Evolutionary conservation across 2,797 vertebrate species (phyloP).

Genomic region (Odontamblyopus lacepedii): DNA sequence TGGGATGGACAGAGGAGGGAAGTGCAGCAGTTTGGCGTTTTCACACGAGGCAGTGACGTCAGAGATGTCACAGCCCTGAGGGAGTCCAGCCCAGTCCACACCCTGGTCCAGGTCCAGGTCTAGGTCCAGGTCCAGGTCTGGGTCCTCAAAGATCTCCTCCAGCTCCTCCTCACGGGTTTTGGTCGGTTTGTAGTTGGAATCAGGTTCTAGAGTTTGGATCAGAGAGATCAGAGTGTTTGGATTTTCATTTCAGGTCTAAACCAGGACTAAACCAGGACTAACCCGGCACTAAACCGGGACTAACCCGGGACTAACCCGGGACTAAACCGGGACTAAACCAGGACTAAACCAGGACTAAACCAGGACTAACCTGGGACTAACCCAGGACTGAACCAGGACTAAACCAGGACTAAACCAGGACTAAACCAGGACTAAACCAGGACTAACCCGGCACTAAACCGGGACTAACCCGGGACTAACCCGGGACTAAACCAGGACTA

Average conservation of each 20-base stretch:
- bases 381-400: no score
- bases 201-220: neutral
- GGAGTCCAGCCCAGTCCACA: conserved; percentile 69
- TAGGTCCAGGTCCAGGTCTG: conserved; percentile 10
- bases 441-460: neutral
- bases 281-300: no score
- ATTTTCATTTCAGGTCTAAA: neutral
- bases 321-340: no score
- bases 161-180: conserved; percentile 11
- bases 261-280: neutral
- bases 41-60: conserved; percentile 87
- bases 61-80: conserved; percentile 82
- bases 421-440: no score
- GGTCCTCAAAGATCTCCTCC: neutral
- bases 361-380: no score
- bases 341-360: no score
- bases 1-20: conserved; percentile 86
- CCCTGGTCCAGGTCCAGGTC: conserved; percentile 4
- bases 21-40: conserved; percentile 79
- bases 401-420: no score
- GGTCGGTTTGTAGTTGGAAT: neutral
- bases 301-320: no score
- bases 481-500: no score
- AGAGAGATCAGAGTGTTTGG: neutral
- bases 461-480: neutral